phyloP scores from a whole-genome alignment of 2,888 invertebrate species.

The Plebejus argus region DNA sequence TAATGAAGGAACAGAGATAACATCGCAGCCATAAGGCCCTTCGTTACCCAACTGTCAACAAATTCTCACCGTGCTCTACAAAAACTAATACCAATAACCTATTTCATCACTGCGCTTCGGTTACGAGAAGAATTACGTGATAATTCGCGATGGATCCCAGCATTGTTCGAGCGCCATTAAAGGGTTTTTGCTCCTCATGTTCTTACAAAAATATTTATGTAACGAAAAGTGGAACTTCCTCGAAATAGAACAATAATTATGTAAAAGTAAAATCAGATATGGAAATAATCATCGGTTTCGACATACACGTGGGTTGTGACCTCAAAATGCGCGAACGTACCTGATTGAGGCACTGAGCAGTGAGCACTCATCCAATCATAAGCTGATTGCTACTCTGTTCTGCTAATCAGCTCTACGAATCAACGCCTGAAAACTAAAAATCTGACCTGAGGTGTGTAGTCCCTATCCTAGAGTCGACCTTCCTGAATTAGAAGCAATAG shows the following conservation, averaged over 20 bases:
- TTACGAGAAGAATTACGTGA: conserved; percentile 29
- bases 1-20: neutral
- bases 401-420: neutral
- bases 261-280: conserved; percentile 10
- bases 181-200: conserved; percentile 47
- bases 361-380: neutral
- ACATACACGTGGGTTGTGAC: conserved; percentile 9
- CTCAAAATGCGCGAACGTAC: conserved; percentile 2
- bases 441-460: neutral
- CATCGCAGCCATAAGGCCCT: neutral
- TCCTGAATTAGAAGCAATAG: neutral
- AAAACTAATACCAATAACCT: conserved; percentile 25
- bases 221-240: conserved; percentile 16
- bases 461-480: neutral
- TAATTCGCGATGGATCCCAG: conserved; percentile 40
- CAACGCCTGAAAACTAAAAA: neutral
- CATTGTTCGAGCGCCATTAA: conserved; percentile 49
- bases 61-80: conserved; percentile 1
- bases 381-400: neutral
- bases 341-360: neutral
- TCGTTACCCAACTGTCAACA: conserved; percentile 14
- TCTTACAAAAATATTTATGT: conserved; percentile 29
- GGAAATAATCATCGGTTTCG: conserved; percentile 25
- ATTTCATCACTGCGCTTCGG: conserved; percentile 18
- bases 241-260: conserved; percentile 26